phyloP scores from a whole-genome alignment of 2,888 invertebrate genomes.

The Scaptomyza caliginosa region DNA sequence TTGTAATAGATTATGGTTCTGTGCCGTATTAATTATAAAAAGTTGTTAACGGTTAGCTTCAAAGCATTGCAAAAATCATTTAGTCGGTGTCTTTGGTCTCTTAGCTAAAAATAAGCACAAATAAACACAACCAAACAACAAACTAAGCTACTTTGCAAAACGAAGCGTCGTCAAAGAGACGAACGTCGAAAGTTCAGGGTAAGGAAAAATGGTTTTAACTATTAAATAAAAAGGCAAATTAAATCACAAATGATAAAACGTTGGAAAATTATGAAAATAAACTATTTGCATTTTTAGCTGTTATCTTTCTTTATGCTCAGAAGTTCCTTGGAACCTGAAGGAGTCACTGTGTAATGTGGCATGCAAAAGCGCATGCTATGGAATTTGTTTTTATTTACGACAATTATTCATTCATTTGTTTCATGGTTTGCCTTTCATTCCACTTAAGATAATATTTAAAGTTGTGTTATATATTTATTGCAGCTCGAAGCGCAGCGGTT shows the following conservation, averaged over 20 bases:
- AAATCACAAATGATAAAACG: neutral
- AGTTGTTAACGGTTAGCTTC: no score
- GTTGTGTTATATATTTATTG: neutral
- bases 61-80: no score
- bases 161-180: no score
- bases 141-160: no score
- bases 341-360: constrained; percentile 40
- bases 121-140: no score
- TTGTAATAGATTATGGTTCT: no score
- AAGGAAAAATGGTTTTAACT: neutral
- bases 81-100: no score
- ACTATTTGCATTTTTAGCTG: neutral
- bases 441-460: no score
- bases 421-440: no score
- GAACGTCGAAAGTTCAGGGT: neutral
- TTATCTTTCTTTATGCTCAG: constrained; percentile 5
- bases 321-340: constrained; percentile 25
- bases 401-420: constrained; percentile 37
- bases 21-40: no score
- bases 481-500: constrained; percentile 10
- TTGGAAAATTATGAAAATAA: neutral
- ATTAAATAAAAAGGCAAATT: neutral
- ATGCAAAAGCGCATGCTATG: constrained; percentile 26
- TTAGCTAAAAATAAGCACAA: no score
- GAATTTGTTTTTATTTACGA: constrained; percentile 26